phyloP scores from a whole-genome alignment of 2,797 vertebrate species.

The Fistularia commersonii region DNA sequence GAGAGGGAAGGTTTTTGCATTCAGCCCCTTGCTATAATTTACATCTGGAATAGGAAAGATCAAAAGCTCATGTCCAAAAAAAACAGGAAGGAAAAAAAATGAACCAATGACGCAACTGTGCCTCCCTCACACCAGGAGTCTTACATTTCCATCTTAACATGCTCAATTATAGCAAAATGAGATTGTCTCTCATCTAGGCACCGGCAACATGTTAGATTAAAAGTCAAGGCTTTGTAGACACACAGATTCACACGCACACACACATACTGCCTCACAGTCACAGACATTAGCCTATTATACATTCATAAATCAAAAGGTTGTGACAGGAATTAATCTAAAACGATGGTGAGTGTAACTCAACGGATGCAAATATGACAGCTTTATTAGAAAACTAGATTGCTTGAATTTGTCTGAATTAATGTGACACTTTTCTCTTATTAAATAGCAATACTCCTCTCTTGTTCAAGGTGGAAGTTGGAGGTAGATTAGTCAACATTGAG shows the following conservation, averaged over 20 bases:
- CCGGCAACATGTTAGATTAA: slow-evolving; percentile 56
- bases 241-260: slow-evolving; percentile 2
- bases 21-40: slow-evolving; percentile 22
- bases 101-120: slow-evolving; percentile 25
- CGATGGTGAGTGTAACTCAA: slow-evolving; percentile 64
- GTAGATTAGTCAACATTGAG: slow-evolving; percentile 17
- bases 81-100: background rate
- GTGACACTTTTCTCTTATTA: slow-evolving; percentile 63
- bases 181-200: slow-evolving; percentile 40
- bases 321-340: slow-evolving; percentile 68
- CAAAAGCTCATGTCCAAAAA: slow-evolving; percentile 27
- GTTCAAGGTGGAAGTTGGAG: slow-evolving; percentile 11
- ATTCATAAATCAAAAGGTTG: slow-evolving; percentile 71
- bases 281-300: slow-evolving; percentile 57
- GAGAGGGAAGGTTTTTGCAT: slow-evolving; percentile 7
- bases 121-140: slow-evolving; percentile 19
- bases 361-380: slow-evolving; percentile 74
- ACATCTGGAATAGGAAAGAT: slow-evolving; percentile 33
- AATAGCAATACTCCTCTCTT: slow-evolving; percentile 26
- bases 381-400: slow-evolving; percentile 73
- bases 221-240: slow-evolving; percentile 37
- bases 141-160: slow-evolving; percentile 42
- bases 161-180: slow-evolving; percentile 50
- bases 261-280: slow-evolving; percentile 27
- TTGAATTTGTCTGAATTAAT: slow-evolving; percentile 74